A percentile compares a stretch with the other conserved stretches of the same genome.
Evolutionary conservation across 2,888 invertebrate species (phyloP).

Genomic region (Polydrusus tereticollis): DNA sequence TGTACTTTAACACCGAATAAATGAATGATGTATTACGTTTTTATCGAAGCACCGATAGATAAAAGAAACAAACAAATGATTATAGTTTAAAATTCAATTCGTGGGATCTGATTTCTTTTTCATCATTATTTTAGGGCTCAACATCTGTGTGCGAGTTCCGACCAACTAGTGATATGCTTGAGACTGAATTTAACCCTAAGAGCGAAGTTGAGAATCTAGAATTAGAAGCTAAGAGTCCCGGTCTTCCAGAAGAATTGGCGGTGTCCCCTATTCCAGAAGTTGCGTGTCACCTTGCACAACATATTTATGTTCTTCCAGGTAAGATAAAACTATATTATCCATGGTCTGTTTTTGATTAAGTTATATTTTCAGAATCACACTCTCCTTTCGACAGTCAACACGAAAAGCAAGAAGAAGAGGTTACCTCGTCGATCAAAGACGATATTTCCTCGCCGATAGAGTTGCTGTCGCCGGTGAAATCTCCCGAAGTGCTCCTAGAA

Average conservation of each 20-base stretch:
- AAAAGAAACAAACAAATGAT: no score
- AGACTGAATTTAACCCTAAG: slow-evolving; percentile 31
- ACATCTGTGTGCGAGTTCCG: slow-evolving; percentile 10
- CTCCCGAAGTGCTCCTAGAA: slow-evolving; percentile 45
- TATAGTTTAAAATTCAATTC: no score
- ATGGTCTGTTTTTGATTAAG: not conserved
- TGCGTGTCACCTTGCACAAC: not conserved
- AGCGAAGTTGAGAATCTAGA: slow-evolving; percentile 22
- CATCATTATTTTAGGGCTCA: not conserved
- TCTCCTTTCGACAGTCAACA: slow-evolving; percentile 37
- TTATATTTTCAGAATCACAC: slow-evolving; percentile 14
- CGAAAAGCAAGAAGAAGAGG: slow-evolving; percentile 56
- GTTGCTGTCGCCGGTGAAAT: slow-evolving; percentile 40
- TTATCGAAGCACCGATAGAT: no score
- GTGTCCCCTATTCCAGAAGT: not conserved
- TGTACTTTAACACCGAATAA: no score
- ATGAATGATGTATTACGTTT: no score
- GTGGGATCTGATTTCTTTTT: no score
- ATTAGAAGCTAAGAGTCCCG: not conserved
- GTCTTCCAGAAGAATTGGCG: not conserved
- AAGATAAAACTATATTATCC: not conserved
- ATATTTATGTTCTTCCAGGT: not conserved
- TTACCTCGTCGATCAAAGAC: slow-evolving; percentile 65
- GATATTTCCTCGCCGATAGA: slow-evolving; percentile 43
- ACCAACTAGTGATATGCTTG: slow-evolving; percentile 15